A percentile compares a stretch with the other conserved stretches of the same genome.
These are phyloP conservation scores for Bufo bufo DNA, from an alignment of 2,113 vertebrate species.

Conservation along the genomic window DNA sequence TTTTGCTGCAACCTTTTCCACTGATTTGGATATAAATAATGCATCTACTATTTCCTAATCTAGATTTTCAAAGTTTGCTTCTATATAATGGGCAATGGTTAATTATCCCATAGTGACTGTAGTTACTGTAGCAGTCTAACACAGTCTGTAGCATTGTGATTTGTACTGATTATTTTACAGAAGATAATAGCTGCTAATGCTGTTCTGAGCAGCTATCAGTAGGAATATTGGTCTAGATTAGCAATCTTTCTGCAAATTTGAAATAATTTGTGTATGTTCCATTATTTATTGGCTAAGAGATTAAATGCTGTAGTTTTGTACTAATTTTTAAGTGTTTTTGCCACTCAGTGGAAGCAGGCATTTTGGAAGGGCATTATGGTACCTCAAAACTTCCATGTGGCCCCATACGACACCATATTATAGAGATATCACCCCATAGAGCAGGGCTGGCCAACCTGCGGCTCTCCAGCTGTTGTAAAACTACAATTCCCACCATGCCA, in stretches of 20 bases:
- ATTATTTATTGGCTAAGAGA: neutral
- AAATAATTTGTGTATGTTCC: neutral
- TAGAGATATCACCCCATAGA: no score
- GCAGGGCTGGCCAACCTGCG: no score
- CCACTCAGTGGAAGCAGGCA: neutral
- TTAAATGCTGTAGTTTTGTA: neutral
- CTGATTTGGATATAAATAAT: conserved; percentile 56
- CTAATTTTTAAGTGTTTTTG: neutral
- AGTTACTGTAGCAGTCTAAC: conserved; percentile 58
- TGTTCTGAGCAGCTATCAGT: conserved; percentile 34
- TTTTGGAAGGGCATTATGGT: neutral
- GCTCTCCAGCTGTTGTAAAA: no score
- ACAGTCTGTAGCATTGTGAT: conserved; percentile 59
- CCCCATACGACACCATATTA: no score
- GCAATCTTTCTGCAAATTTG: conserved; percentile 19
- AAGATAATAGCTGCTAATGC: conserved; percentile 60
- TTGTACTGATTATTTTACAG: conserved; percentile 55
- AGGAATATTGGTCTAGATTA: neutral
- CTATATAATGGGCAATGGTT: conserved; percentile 62
- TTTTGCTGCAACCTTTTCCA: conserved; percentile 61
- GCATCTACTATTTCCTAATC: conserved; percentile 66
- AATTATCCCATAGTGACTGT: conserved; percentile 65
- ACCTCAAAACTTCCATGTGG: neutral
- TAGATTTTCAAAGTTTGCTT: conserved; percentile 64
- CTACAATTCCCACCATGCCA: no score